These are phyloP conservation scores for Zootermopsis nevadensis DNA, from an alignment of 2,888 invertebrate species.

Conservation along the genomic window DNA sequence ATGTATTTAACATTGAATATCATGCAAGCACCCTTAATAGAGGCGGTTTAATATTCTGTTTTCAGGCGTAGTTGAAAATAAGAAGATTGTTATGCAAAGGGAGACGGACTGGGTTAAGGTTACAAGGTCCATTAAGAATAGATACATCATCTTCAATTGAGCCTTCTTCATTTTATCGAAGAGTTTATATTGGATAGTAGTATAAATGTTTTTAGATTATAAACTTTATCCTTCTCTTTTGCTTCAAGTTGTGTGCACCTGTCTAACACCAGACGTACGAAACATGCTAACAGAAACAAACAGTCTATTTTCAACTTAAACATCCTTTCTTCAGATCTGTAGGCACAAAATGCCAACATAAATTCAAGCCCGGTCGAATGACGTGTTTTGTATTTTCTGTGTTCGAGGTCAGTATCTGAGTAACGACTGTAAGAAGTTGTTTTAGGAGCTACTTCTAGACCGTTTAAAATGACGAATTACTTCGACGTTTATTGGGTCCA, in stretches of 20 bases:
- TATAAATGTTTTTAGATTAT: background rate
- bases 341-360: conserved; percentile 14
- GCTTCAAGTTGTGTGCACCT: conserved; percentile 18
- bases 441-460: background rate
- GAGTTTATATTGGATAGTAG: background rate
- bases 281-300: conserved; percentile 13
- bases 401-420: background rate
- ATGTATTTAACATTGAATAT: background rate
- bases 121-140: background rate
- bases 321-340: conserved; percentile 11
- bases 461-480: too few species aligned
- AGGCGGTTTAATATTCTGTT: too few species aligned
- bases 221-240: conserved; percentile 2
- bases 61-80: background rate
- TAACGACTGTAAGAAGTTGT: background rate
- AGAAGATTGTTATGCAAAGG: background rate
- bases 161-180: background rate
- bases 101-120: background rate
- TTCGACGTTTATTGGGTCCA: background rate
- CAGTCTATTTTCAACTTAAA: conserved; percentile 21
- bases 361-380: background rate
- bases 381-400: conserved; percentile 10
- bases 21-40: background rate
- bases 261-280: background rate
- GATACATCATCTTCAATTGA: background rate